A percentile compares a stretch with the other conserved stretches of the same genome.
Evolutionary conservation across 1,140 invertebrate genomes (phyloP).

Genomic region (Sipha flava): DNA sequence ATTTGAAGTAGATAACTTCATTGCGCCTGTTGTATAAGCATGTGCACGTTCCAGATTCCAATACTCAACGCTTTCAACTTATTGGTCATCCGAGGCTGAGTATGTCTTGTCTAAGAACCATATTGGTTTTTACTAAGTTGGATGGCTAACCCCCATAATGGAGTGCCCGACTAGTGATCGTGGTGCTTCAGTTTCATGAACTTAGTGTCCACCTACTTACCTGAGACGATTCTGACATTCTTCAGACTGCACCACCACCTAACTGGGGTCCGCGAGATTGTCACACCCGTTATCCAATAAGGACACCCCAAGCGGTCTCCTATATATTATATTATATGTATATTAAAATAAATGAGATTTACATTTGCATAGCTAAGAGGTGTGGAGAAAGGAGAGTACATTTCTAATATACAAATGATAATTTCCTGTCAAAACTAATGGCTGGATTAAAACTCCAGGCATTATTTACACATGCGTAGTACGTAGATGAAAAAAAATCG

Average conservation of each 20-base stretch:
- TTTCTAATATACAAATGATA: too few species aligned
- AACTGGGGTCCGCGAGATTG: not conserved
- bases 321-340: too few species aligned
- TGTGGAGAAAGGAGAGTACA: too few species aligned
- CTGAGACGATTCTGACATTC: too few species aligned
- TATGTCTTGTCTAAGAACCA: not conserved
- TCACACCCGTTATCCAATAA: too few species aligned
- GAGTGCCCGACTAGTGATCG: not conserved
- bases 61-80: not conserved
- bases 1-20: not conserved
- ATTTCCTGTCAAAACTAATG: too few species aligned
- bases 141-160: not conserved
- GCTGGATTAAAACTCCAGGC: too few species aligned
- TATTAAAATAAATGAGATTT: too few species aligned
- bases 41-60: not conserved
- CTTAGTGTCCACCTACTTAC: not conserved
- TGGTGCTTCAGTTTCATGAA: conserved; percentile 21
- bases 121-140: not conserved
- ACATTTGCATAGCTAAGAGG: too few species aligned
- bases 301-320: too few species aligned
- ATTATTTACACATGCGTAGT: too few species aligned
- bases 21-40: not conserved
- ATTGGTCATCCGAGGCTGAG: not conserved
- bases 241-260: not conserved
- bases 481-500: too few species aligned